These are phyloP conservation scores for Parazoanthus atlanticus DNA, from an alignment of 92 coral and sea anemone species.

Conservation along the genomic window DNA sequence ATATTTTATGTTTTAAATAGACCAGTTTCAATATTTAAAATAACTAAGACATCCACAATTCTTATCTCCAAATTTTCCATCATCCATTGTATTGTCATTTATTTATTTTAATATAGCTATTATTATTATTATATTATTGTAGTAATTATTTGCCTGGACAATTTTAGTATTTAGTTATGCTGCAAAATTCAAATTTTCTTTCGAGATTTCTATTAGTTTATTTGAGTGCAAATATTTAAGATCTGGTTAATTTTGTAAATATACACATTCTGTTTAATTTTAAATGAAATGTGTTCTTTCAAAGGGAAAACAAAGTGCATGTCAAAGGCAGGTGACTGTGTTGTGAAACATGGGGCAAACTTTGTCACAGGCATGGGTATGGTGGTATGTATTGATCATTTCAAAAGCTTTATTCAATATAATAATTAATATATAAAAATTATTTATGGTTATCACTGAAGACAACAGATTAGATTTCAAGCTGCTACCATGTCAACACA, in stretches of 20 bases:
- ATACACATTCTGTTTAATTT: neutral
- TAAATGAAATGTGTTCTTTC: neutral
- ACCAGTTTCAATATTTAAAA: too few relatives aligned
- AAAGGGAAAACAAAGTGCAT: constrained; percentile 92
- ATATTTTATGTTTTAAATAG: too few relatives aligned
- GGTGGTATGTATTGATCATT: constrained; percentile 80
- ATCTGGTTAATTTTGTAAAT: neutral
- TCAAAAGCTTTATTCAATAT: neutral
- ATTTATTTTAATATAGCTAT: too few relatives aligned
- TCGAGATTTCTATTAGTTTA: neutral
- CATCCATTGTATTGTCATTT: too few relatives aligned
- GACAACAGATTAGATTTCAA: too few relatives aligned
- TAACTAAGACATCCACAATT: too few relatives aligned
- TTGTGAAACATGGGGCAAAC: constrained; percentile 83
- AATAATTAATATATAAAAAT: too few relatives aligned
- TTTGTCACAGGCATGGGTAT: constrained; percentile 85
- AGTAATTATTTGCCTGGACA: too few relatives aligned
- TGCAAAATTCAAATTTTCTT: neutral
- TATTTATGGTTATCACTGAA: too few relatives aligned
- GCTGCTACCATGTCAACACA: too few relatives aligned
- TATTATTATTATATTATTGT: too few relatives aligned
- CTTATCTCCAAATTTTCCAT: too few relatives aligned
- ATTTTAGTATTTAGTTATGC: neutral
- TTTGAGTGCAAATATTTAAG: neutral
- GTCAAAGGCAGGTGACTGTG: constrained; percentile 95